Evolutionary conservation across 1,140 invertebrate genomes (phyloP).

Genomic region (Drosophila rhopaloa): DNA sequence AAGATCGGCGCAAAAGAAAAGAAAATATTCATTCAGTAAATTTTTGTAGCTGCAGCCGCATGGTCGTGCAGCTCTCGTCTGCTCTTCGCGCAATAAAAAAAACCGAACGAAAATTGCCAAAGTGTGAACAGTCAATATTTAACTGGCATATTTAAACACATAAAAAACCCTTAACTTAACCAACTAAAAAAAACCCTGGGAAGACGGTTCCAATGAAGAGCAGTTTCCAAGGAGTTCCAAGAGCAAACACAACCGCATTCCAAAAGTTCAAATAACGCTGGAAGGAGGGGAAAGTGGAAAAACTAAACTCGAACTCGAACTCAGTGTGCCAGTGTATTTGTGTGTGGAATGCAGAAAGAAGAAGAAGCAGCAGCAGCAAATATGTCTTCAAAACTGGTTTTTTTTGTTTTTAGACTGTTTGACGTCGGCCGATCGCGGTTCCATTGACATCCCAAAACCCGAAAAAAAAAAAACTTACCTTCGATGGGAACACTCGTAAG

Average conservation of each 20-base stretch:
- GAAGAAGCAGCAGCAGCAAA: slow-evolving; percentile 27
- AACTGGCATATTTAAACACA: slow-evolving; percentile 11
- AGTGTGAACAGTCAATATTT: slow-evolving; percentile 61
- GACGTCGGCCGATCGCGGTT: slow-evolving; percentile 52
- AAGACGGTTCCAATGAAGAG: slow-evolving; percentile 14
- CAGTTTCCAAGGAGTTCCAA: slow-evolving; percentile 39
- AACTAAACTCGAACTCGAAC: slow-evolving; percentile 47
- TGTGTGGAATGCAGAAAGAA: slow-evolving; percentile 71
- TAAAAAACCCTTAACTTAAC: not conserved
- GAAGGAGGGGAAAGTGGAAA: slow-evolving; percentile 63
- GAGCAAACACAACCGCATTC: slow-evolving; percentile 80
- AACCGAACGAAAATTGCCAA: slow-evolving; percentile 26
- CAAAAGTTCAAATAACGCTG: slow-evolving; percentile 79
- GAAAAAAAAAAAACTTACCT: slow-evolving; percentile 2
- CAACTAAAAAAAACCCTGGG: slow-evolving; percentile 10
- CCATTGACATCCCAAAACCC: slow-evolving; percentile 67
- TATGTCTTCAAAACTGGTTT: slow-evolving; percentile 72
- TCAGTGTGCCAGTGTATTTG: slow-evolving; percentile 55
- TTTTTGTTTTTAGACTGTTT: slow-evolving; percentile 59
- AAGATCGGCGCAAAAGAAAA: slow-evolving; percentile 82
- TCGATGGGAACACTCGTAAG: slow-evolving; percentile 24
- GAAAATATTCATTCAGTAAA: slow-evolving; percentile 63
- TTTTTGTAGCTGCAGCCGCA: slow-evolving; percentile 20
- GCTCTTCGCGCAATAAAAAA: slow-evolving; percentile 11
- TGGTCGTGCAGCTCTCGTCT: slow-evolving; percentile 28